Evolutionary conservation across 2,888 invertebrate species (phyloP).

Genomic region (Panopea generosa): DNA sequence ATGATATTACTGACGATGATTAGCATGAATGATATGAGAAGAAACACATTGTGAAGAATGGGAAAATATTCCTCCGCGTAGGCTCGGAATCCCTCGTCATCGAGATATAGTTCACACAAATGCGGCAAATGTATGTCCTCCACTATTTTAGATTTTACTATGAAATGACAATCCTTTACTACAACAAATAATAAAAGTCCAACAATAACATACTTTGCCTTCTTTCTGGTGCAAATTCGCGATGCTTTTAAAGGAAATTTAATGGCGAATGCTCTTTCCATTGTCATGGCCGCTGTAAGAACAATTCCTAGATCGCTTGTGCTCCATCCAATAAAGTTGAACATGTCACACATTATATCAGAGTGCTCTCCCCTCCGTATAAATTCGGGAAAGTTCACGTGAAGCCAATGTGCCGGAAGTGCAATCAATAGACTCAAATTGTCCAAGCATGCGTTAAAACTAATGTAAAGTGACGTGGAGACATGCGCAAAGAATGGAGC

Average conservation of each 20-base stretch:
- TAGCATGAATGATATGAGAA: constrained; percentile 65
- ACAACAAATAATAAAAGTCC: constrained; percentile 59
- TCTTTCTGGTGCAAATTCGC: constrained; percentile 65
- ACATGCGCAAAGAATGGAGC: constrained; percentile 68
- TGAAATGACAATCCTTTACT: constrained; percentile 67
- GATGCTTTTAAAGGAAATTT: constrained; percentile 71
- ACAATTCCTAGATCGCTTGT: constrained; percentile 75
- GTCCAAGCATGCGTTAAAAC: constrained; percentile 69
- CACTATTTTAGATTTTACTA: constrained; percentile 61
- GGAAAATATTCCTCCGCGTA: constrained; percentile 64
- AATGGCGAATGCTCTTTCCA: constrained; percentile 73
- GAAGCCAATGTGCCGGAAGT: constrained; percentile 73
- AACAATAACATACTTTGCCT: constrained; percentile 65
- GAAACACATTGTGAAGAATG: constrained; percentile 69
- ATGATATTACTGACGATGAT: constrained; percentile 72
- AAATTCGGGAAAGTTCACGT: constrained; percentile 69
- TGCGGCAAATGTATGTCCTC: constrained; percentile 53
- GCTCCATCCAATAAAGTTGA: constrained; percentile 73
- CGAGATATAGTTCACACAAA: constrained; percentile 67
- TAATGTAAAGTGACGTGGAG: constrained; percentile 76
- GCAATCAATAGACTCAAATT: constrained; percentile 66
- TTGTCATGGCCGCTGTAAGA: constrained; percentile 76
- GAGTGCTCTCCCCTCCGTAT: constrained; percentile 60
- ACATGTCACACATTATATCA: constrained; percentile 71
- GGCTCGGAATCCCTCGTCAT: constrained; percentile 19